Percentiles rank a stretch among this genome's conserved stretches.
These are phyloP conservation scores for Pyrrhosoma nymphula DNA, from an alignment of 2,888 invertebrate genomes.

Conservation along the genomic window DNA sequence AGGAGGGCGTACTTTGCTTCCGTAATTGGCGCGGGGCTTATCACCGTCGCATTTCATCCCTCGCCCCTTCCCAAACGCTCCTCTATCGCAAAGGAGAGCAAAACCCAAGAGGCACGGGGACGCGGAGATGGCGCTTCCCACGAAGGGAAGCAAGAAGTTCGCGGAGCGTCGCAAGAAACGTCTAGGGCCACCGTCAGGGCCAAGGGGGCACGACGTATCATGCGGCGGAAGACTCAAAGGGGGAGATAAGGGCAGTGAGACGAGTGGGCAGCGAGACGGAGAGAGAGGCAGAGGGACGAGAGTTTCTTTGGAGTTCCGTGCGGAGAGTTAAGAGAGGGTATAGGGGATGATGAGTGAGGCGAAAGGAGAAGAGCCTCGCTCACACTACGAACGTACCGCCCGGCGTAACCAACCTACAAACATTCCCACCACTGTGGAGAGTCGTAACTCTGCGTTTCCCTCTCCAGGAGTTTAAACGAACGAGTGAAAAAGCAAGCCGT, in stretches of 20 bases:
- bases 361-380: too few relatives aligned
- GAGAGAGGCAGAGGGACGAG: too few relatives aligned
- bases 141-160: not conserved
- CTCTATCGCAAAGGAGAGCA: not conserved
- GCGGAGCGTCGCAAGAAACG: not conserved
- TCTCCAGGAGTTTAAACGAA: too few relatives aligned
- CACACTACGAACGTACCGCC: too few relatives aligned
- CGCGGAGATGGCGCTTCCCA: not conserved
- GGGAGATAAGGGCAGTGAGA: not conserved
- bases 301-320: too few relatives aligned
- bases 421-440: too few relatives aligned
- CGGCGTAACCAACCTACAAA: too few relatives aligned
- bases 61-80: not conserved
- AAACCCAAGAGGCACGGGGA: not conserved
- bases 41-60: not conserved
- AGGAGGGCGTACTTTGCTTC: not conserved
- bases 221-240: not conserved
- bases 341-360: too few relatives aligned
- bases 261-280: too few relatives aligned
- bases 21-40: constrained; percentile 31
- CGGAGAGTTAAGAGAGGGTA: too few relatives aligned
- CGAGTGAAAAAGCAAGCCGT: too few relatives aligned
- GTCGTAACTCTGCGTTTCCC: too few relatives aligned
- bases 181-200: not conserved
- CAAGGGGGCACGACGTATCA: not conserved